Percentiles rank a stretch among this genome's conserved stretches.
Conservation (phyloP, 2,113 vertebrate genomes). For the Xiphias gladius region DNA sequence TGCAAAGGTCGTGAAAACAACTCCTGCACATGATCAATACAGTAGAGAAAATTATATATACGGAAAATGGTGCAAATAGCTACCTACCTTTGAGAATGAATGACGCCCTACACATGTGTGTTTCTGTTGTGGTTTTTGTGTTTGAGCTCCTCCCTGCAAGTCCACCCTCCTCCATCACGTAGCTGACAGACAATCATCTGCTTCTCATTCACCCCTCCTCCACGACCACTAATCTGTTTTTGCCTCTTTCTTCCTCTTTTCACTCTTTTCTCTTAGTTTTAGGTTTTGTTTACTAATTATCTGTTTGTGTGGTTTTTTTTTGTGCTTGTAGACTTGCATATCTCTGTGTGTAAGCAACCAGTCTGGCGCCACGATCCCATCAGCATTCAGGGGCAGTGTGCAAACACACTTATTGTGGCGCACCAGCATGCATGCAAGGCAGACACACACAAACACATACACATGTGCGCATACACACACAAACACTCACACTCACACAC, state of each 20-base stretch:
- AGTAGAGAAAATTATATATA: neutral
- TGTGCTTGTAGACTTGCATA: slow-evolving; percentile 13
- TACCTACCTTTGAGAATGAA: neutral
- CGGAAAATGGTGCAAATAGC: neutral
- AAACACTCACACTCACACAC: neutral
- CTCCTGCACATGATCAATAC: neutral
- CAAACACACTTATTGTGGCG: neutral
- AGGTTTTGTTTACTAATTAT: slow-evolving; percentile 20
- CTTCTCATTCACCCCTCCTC: slow-evolving; percentile 30
- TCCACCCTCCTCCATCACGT: slow-evolving; percentile 30
- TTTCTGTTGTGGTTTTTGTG: slow-evolving; percentile 15
- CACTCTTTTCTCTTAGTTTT: slow-evolving; percentile 14
- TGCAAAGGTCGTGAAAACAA: neutral
- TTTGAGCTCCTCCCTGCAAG: slow-evolving; percentile 17
- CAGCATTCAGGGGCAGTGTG: slow-evolving; percentile 32
- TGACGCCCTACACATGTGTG: neutral
- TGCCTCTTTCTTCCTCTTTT: slow-evolving; percentile 27
- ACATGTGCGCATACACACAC: too few species aligned
- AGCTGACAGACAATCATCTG: slow-evolving; percentile 38
- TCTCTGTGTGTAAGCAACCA: slow-evolving; percentile 27
- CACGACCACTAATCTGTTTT: slow-evolving; percentile 23
- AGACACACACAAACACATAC: neutral
- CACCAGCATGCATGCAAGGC: neutral
- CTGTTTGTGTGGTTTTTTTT: slow-evolving; percentile 13
- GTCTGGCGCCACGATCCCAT: slow-evolving; percentile 56